Evolutionary conservation across 2,888 invertebrate species (phyloP).

Genomic region (Melipona beecheii): DNA sequence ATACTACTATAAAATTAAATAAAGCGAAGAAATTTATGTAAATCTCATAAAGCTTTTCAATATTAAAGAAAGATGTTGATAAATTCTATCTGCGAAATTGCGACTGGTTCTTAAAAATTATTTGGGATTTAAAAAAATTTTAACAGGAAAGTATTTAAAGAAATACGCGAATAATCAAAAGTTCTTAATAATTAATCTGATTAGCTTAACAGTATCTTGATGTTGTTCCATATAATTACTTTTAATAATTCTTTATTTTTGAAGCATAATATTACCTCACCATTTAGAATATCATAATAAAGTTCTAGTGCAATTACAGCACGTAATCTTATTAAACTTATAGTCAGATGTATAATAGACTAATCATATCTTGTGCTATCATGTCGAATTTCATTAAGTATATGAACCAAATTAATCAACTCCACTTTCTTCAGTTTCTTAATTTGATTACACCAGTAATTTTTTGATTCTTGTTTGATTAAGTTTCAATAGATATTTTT

Average conservation of each 20-base stretch:
- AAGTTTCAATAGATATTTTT: too few species aligned
- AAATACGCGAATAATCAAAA: background rate
- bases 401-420: background rate
- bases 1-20: background rate
- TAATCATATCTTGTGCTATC: background rate
- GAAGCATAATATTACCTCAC: background rate
- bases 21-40: background rate
- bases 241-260: background rate
- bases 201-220: slow-evolving; percentile 7
- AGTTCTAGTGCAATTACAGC: background rate
- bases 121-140: background rate
- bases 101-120: background rate
- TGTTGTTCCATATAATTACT: background rate
- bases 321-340: slow-evolving; percentile 13
- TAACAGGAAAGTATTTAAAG: background rate
- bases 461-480: too few species aligned
- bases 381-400: background rate
- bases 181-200: background rate
- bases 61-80: background rate
- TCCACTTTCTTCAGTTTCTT: too few species aligned
- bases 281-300: background rate
- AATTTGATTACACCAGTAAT: too few species aligned
- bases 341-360: background rate
- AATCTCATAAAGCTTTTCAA: background rate
- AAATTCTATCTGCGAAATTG: background rate